Evolutionary conservation across 92 coral and sea anemone species (phyloP).

Genomic region (Porites divaricata): DNA sequence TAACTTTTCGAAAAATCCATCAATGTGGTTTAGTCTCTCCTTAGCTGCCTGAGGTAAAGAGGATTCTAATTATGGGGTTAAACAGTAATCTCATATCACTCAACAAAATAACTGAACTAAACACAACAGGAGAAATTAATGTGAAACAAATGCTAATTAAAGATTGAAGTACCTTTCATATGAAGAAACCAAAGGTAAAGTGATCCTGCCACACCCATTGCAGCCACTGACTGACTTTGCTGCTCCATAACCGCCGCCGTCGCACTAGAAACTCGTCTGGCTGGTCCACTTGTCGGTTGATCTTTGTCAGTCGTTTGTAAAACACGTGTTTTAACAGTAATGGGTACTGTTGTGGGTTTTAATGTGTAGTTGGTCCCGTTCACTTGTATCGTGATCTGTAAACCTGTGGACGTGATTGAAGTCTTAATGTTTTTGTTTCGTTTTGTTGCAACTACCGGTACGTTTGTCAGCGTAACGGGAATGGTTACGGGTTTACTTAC

Average conservation of each 20-base stretch:
- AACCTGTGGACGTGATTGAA: constrained; percentile 47
- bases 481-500: constrained; percentile 2
- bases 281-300: background rate
- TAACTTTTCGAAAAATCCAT: too few species aligned
- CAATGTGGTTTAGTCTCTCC: too few species aligned
- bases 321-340: background rate
- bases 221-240: constrained; percentile 42
- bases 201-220: constrained; percentile 64
- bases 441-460: constrained; percentile 3
- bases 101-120: too few species aligned
- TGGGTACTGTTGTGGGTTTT: constrained; percentile 6
- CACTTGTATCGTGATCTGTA: constrained; percentile 30
- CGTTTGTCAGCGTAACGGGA: constrained; percentile 19
- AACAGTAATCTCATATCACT: too few species aligned
- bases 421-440: constrained; percentile 31
- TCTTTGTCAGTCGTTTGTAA: background rate
- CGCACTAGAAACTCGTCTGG: background rate
- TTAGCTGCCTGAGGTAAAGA: too few species aligned
- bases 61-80: too few species aligned
- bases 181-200: constrained; percentile 77
- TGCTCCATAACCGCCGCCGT: constrained; percentile 54
- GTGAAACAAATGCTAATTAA: background rate
- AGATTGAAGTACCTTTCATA: constrained; percentile 62
- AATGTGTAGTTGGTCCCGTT: constrained; percentile 26
- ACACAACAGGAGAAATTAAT: too few species aligned